Percentiles rank a stretch among this genome's conserved stretches.
Conservation (phyloP, 2,113 vertebrate species). For the Cichladusa arquata region DNA sequence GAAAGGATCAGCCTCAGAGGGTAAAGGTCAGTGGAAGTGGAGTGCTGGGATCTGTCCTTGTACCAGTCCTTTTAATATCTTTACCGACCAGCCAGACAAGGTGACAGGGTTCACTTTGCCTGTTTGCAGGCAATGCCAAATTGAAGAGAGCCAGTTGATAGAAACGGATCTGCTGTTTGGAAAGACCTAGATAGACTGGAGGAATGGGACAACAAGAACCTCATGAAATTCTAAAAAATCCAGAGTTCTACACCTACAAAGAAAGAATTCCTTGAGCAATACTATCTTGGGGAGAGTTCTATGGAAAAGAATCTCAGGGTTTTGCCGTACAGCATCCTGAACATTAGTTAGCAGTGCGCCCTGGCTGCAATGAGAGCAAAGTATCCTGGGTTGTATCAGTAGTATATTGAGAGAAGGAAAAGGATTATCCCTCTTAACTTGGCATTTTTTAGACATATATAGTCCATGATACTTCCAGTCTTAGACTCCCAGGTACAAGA, state of each 20-base stretch:
- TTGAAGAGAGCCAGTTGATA: not conserved
- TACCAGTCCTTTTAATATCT: not conserved
- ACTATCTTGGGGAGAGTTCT: not conserved
- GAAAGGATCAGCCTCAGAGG: not conserved
- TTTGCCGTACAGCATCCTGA: not conserved
- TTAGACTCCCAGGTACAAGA: not conserved
- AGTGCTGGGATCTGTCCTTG: not conserved
- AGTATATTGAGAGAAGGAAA: not conserved
- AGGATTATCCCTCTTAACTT: not conserved
- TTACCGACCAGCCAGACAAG: not conserved
- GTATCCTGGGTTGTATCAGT: not conserved
- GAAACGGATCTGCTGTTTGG: not conserved
- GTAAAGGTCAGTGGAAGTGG: not conserved
- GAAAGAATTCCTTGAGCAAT: not conserved
- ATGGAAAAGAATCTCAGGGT: not conserved
- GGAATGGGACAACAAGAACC: not conserved
- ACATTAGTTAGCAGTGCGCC: not conserved
- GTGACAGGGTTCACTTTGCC: not conserved
- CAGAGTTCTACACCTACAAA: not conserved
- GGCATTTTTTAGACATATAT: not conserved
- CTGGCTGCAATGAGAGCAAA: not conserved
- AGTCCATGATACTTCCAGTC: not conserved
- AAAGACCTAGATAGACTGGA: not conserved
- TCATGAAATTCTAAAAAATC: not conserved
- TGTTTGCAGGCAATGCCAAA: not conserved